Evolutionary conservation across 1,140 invertebrate genomes (phyloP).

Genomic region (Doryteuthis pealeii): DNA sequence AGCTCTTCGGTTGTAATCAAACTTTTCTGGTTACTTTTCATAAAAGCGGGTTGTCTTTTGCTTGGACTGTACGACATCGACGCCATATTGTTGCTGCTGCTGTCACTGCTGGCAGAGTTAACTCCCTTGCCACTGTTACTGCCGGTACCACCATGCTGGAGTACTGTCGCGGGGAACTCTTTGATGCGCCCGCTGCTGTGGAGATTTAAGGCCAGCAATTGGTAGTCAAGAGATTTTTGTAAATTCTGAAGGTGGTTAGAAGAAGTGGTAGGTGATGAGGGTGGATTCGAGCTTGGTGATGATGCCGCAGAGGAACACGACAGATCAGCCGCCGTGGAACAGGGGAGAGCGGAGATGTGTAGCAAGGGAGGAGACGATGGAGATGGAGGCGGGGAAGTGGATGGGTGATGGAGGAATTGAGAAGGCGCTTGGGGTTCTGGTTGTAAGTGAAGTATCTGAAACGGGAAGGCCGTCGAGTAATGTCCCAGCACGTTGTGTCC

Average conservation of each 20-base stretch:
- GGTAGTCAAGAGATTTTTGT: background rate
- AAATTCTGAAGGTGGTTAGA: no score
- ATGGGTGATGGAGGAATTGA: no score
- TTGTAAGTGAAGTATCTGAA: no score
- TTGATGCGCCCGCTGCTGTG: background rate
- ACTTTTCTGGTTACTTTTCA: conserved; percentile 3
- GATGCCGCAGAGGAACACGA: background rate
- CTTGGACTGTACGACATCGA: background rate
- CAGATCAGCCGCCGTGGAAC: background rate
- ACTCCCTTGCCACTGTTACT: no score
- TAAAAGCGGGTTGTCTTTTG: background rate
- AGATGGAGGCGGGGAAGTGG: no score
- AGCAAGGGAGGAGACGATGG: background rate
- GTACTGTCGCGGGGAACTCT: background rate
- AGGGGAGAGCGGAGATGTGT: background rate
- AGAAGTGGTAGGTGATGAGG: background rate
- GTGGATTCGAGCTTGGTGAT: background rate
- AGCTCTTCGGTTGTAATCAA: conserved; percentile 10
- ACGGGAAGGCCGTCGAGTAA: no score
- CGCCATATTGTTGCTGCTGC: background rate
- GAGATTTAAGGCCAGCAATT: background rate
- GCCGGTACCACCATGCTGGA: background rate
- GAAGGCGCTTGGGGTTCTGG: no score
- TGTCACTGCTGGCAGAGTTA: no score
- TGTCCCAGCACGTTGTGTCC: no score